Conservation (phyloP, 1,140 invertebrate genomes). For the Gonioctena quinquepunctata region DNA sequence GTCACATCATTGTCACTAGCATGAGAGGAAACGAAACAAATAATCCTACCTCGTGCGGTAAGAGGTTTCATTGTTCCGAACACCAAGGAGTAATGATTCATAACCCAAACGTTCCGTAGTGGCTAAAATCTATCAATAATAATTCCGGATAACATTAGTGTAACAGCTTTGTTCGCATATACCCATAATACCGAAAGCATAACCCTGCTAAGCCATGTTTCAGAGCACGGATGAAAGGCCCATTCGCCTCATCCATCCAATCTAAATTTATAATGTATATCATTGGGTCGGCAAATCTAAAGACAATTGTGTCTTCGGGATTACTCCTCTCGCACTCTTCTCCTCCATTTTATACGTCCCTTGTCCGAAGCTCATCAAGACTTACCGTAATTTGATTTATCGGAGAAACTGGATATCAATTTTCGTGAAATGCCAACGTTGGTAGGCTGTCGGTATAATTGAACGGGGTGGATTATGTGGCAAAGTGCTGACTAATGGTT, state of each 20-base stretch:
- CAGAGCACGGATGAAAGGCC: not conserved
- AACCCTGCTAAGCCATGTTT: not conserved
- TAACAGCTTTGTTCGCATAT: not conserved
- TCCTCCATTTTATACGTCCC: constrained; percentile 10
- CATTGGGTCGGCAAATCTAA: not conserved
- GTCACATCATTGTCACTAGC: too few species aligned
- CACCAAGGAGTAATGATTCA: not conserved
- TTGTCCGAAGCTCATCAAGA: constrained; percentile 9
- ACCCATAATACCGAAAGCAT: not conserved
- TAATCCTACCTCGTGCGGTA: too few species aligned
- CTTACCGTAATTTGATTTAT: constrained; percentile 8
- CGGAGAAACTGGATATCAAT: constrained; percentile 4
- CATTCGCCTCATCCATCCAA: not conserved
- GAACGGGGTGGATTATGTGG: not conserved
- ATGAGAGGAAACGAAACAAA: too few species aligned
- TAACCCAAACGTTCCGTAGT: not conserved
- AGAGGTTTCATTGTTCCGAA: not conserved
- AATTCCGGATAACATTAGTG: not conserved
- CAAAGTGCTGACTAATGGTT: not conserved
- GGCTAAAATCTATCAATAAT: not conserved
- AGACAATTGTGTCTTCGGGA: not conserved
- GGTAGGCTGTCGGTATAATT: not conserved
- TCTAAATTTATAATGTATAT: not conserved
- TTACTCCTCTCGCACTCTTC: not conserved
- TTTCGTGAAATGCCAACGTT: not conserved